Conservation (phyloP, 1,140 invertebrate genomes). For the Dendrolimus punctatus region DNA sequence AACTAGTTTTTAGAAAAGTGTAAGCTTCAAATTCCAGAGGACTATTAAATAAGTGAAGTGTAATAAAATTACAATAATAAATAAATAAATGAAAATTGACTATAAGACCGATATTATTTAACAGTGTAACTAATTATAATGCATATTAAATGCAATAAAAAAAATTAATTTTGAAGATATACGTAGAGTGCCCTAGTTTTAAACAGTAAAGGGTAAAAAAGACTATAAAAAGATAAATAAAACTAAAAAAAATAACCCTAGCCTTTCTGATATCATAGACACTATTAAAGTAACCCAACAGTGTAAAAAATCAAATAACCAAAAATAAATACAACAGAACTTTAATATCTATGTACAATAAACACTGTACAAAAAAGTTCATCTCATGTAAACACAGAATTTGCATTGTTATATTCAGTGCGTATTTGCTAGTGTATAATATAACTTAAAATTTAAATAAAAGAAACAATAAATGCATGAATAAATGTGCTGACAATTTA, state of each 20-base stretch:
- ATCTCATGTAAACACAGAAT: slow-evolving; percentile 19
- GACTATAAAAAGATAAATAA: slow-evolving; percentile 28
- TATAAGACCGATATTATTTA: no score
- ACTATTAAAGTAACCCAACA: no score
- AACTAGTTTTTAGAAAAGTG: no score
- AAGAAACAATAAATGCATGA: slow-evolving; percentile 40
- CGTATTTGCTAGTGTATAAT: slow-evolving; percentile 2
- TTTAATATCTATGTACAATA: slow-evolving; percentile 45
- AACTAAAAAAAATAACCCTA: slow-evolving; percentile 27
- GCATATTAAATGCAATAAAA: background rate
- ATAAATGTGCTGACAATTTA: slow-evolving; percentile 38
- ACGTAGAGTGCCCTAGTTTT: background rate
- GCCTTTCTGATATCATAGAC: no score
- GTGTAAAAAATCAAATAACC: slow-evolving; percentile 8
- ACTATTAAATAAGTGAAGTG: no score
- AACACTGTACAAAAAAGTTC: slow-evolving; percentile 27
- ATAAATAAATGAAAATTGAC: no score
- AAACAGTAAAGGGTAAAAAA: no score
- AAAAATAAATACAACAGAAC: slow-evolving; percentile 31
- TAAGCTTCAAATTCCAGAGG: no score
- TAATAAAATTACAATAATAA: no score
- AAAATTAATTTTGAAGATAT: no score
- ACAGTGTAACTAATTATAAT: no score
- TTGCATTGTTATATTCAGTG: background rate
- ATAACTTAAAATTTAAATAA: slow-evolving; percentile 18